Base-by-base conservation (phyloP, 2,888 invertebrate genomes). In the Drosophila pseudotakahashii region DNA sequence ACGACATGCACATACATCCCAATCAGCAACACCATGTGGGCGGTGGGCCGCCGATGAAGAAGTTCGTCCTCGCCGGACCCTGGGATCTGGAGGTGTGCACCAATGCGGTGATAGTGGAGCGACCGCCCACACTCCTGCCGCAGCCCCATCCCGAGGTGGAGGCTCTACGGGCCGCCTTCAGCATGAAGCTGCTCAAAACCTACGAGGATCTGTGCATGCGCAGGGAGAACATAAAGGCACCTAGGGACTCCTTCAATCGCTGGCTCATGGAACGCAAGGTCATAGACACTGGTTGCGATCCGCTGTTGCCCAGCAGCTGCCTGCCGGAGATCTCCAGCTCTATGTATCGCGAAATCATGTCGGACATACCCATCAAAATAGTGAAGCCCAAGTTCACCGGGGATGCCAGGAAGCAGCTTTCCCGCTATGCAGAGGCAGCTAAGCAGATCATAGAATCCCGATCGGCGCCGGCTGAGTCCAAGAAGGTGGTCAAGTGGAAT, bases 401-500 rank as follows among this genome's bases (percentile, higher is more conserved):
- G 1, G 99, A 99, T 93, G 98, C 98, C 0, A 94, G 98, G 36
- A 98, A 98, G 91, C 98, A 99, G 90, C 93, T 99, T 26, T 96
- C 97, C 3, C 94, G 96, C 58, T 99, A 98, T 92, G 98, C 98
- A 0, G 98, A 99, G 92, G 98, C 98, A 14, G 98, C 99, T 2
- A 98, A 98, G 90, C 97, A 97, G 92, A 97, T 98, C 93, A 98
- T 99, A 81, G 99, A 98, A 92, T 97, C 97, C 7, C 95, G 98
- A 83, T 97, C 97, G 91, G 96, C 97, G 9, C 96, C 97, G 30
- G 95, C 98, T 0, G 98, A 98, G 91, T 98, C 98, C 89, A 94
- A 99, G 73, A 99, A 99, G 93, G 97, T 98, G 13, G 98, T 99
- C 0, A 99, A 98, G 91, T 99, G 99, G 99, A 98, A 98, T 93